phyloP scores from a whole-genome alignment of 2,888 invertebrate species.

The Fragum sueziense region DNA sequence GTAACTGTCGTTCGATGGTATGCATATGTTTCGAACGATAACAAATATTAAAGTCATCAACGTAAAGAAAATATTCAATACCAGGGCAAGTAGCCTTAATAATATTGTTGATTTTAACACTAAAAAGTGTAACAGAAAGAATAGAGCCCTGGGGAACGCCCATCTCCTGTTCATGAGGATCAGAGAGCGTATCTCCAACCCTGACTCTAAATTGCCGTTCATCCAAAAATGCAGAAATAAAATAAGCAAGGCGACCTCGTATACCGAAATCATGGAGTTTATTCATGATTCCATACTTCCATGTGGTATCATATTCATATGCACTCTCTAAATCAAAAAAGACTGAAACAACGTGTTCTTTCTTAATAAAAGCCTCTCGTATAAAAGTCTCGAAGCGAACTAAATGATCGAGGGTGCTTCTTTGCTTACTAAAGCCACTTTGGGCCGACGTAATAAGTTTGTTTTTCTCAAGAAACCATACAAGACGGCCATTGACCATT shows the following conservation, averaged over 20 bases:
- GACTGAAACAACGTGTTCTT: too few relatives aligned
- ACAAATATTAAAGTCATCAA: slow-evolving; percentile 28
- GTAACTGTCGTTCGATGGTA: slow-evolving; percentile 37
- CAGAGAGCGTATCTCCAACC: slow-evolving; percentile 14
- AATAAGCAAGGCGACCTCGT: slow-evolving; percentile 11
- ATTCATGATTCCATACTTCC: background rate
- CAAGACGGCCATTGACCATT: too few relatives aligned
- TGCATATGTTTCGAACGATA: slow-evolving; percentile 26
- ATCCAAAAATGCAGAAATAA: slow-evolving; percentile 15
- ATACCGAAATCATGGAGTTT: slow-evolving; percentile 1
- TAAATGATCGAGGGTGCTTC: too few relatives aligned
- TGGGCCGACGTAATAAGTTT: too few relatives aligned
- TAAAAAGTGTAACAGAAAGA: slow-evolving; percentile 21
- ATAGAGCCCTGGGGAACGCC: slow-evolving; percentile 29
- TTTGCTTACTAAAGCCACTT: too few relatives aligned
- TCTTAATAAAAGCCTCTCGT: too few relatives aligned
- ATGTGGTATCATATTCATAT: background rate
- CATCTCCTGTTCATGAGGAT: slow-evolving; percentile 21
- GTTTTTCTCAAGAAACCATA: too few relatives aligned
- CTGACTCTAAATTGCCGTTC: slow-evolving; percentile 24
- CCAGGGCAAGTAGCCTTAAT: background rate
- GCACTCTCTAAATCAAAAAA: too few relatives aligned
- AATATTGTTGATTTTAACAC: slow-evolving; percentile 24
- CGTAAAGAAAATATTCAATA: slow-evolving; percentile 21
- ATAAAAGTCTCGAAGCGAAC: too few relatives aligned